These are phyloP conservation scores for Parnassius apollo DNA, from an alignment of 2,888 invertebrate species.

Conservation along the genomic window DNA sequence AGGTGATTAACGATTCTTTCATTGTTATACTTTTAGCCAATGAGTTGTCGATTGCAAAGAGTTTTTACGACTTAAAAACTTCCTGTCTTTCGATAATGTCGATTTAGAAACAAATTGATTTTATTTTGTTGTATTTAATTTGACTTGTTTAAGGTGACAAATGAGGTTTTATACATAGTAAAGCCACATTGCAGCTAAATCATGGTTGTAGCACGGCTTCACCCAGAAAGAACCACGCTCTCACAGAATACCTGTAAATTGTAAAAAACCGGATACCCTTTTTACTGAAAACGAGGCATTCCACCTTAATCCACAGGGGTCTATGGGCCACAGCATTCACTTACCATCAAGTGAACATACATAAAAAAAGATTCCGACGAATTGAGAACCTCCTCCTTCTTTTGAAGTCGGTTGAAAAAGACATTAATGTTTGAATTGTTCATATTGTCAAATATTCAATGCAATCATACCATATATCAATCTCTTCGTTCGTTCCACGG, in stretches of 20 bases:
- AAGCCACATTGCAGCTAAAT: too few species aligned
- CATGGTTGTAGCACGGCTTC: too few species aligned
- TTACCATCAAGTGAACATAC: too few species aligned
- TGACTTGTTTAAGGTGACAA: slow-evolving; percentile 23
- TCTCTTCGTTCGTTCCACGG: neutral
- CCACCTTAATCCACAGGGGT: too few species aligned
- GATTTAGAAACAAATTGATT: slow-evolving; percentile 30
- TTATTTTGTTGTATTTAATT: slow-evolving; percentile 34
- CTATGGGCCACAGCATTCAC: too few species aligned
- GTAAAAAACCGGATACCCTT: too few species aligned
- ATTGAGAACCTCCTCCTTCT: too few species aligned
- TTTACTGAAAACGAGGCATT: too few species aligned
- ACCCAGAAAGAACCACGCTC: too few species aligned
- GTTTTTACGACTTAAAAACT: slow-evolving; percentile 38
- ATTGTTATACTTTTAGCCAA: slow-evolving; percentile 63
- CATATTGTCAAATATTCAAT: slow-evolving; percentile 36
- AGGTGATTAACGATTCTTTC: slow-evolving; percentile 59
- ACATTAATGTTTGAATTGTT: slow-evolving; percentile 36
- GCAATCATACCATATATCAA: slow-evolving; percentile 30
- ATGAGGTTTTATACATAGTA: slow-evolving; percentile 29
- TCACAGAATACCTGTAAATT: too few species aligned
- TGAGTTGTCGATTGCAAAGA: slow-evolving; percentile 21
- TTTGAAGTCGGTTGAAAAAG: slow-evolving; percentile 22
- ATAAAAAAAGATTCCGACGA: too few species aligned
- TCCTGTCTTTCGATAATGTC: slow-evolving; percentile 54